Evolutionary conservation across 2,797 vertebrate genomes (phyloP).

Genomic region (Cirrhinus mrigala): DNA sequence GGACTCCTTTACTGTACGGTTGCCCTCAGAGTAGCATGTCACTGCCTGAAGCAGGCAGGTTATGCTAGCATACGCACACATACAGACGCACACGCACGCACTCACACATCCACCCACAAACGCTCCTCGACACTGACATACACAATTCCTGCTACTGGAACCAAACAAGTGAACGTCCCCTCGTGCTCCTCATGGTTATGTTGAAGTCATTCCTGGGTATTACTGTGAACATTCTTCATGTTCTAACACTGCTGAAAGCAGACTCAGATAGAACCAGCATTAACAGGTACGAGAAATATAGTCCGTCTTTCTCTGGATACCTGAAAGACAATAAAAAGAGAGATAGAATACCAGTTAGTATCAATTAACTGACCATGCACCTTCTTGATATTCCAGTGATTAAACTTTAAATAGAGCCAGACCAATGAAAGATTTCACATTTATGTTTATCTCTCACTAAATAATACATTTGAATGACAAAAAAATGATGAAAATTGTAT

Average conservation of each 20-base stretch:
- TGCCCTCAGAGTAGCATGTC: conserved; percentile 73
- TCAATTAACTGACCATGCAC: not conserved
- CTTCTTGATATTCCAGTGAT: not conserved
- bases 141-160: conserved; percentile 75
- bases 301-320: conserved; percentile 59
- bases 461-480: conserved; percentile 53
- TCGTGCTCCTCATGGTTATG: conserved; percentile 77
- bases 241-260: conserved; percentile 64
- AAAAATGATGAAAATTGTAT: conserved; percentile 50
- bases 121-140: conserved; percentile 47
- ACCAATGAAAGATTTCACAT: not conserved
- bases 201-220: conserved; percentile 77
- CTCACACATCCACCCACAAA: conserved; percentile 41
- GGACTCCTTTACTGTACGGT: conserved; percentile 59
- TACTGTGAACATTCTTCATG: conserved; percentile 79
- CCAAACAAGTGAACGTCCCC: conserved; percentile 76
- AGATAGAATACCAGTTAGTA: conserved; percentile 46
- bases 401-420: not conserved
- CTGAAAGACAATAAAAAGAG: conserved; percentile 68
- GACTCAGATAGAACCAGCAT: conserved; percentile 49
- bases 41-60: conserved; percentile 72
- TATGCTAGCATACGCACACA: conserved; percentile 72
- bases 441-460: not conserved
- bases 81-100: conserved; percentile 67
- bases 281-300: conserved; percentile 24